A percentile compares a stretch with the other conserved stretches of the same genome.
Evolutionary conservation across 2,888 invertebrate genomes (phyloP).

Genomic region (Parapristionchus giblindavisi): DNA sequence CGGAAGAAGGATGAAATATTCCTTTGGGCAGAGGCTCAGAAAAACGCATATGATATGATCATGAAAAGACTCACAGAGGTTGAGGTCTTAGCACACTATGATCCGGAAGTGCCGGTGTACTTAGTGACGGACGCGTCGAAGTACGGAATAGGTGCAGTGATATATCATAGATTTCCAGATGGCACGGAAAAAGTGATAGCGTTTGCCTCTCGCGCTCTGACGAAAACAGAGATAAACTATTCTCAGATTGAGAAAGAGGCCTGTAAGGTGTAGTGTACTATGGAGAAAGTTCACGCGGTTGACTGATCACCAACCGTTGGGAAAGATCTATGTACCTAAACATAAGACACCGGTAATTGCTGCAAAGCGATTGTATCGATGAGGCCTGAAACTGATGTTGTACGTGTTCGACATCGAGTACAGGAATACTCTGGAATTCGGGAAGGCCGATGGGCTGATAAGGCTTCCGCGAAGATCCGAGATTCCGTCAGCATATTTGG

Average conservation of each 20-base stretch:
- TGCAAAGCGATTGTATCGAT: slow-evolving; percentile 70
- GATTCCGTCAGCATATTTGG: background rate
- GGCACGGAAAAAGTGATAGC: slow-evolving; percentile 52
- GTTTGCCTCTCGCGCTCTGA: slow-evolving; percentile 54
- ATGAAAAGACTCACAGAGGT: background rate
- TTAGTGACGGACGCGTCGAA: slow-evolving; percentile 51
- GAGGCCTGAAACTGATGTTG: slow-evolving; percentile 71
- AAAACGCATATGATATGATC: slow-evolving; percentile 7
- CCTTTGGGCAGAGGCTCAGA: slow-evolving; percentile 24
- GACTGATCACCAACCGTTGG: slow-evolving; percentile 73
- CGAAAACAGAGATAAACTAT: slow-evolving; percentile 69
- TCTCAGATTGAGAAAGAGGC: slow-evolving; percentile 71
- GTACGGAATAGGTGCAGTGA: slow-evolving; percentile 54
- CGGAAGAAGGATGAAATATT: slow-evolving; percentile 37
- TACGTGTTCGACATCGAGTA: slow-evolving; percentile 70
- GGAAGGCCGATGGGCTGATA: slow-evolving; percentile 70
- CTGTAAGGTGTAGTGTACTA: too few relatives aligned
- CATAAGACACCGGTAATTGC: slow-evolving; percentile 40
- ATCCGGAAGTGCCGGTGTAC: slow-evolving; percentile 40
- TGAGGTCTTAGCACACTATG: slow-evolving; percentile 45
- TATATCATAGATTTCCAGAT: slow-evolving; percentile 55
- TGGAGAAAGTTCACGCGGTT: slow-evolving; percentile 67
- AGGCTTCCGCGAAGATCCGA: slow-evolving; percentile 43
- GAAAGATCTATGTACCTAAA: slow-evolving; percentile 67
- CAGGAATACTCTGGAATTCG: slow-evolving; percentile 69